Conservation (phyloP, 2,888 invertebrate species). For the Uloborus plumipes region DNA sequence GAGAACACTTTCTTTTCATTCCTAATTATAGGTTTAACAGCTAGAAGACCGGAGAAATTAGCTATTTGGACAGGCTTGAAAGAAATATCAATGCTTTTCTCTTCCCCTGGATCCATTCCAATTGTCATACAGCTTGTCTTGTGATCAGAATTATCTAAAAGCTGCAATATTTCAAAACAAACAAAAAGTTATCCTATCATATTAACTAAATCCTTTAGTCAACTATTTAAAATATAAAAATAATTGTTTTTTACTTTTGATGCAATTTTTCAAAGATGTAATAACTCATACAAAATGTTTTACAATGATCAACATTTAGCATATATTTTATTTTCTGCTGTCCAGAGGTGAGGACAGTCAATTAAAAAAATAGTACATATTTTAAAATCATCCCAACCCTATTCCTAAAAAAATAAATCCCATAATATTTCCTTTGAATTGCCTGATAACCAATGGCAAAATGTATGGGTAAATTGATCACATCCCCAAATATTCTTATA, state of each 20-base stretch:
- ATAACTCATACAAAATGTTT: no score
- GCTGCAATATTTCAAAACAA: not conserved
- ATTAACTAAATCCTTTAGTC: no score
- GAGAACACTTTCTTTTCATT: conserved; percentile 20
- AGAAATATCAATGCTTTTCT: conserved; percentile 17
- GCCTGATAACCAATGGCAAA: no score
- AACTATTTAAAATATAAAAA: not conserved
- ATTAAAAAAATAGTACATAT: no score
- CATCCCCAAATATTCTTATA: no score
- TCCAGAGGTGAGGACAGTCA: not conserved
- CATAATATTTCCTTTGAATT: no score
- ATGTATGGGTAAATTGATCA: no score
- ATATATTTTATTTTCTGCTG: no score
- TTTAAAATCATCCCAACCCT: no score
- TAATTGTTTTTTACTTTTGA: not conserved
- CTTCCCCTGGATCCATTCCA: conserved; percentile 22
- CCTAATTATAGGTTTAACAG: conserved; percentile 22
- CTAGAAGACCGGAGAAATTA: conserved; percentile 25
- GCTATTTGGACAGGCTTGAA: conserved; percentile 21
- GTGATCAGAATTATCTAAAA: conserved; percentile 18
- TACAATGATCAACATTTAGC: no score
- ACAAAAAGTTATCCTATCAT: conserved; percentile 2
- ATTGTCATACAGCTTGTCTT: not conserved
- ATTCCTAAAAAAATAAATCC: no score
- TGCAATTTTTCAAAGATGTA: no score